Evolutionary conservation across 1,140 invertebrate genomes (phyloP), one percentile per base, ranked within the genome.

Genomic region (Lepidurus arcticus): DNA sequence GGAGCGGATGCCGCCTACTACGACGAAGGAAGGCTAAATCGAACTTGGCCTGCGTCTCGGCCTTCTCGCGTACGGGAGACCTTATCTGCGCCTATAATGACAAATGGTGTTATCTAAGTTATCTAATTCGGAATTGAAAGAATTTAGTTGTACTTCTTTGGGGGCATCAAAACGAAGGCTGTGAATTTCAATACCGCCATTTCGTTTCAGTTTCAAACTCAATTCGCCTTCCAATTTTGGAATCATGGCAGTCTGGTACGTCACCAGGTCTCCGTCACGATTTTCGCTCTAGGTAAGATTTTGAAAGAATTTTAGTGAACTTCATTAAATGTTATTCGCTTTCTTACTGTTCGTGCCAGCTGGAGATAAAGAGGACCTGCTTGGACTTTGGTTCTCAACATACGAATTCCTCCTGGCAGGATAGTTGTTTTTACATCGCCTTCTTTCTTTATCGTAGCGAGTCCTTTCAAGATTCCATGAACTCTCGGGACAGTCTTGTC

Each of bases 161-260:
- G 53, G 53, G 7, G 16, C 53, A n/a, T 65, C 53, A 16, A 65
- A 65, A 65, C 21, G 53, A 65, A 65, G 53, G 21, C 53, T 65
- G 13, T 65, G 53, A 16, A 65, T 13, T 65, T 65, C 53, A 65
- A 65, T 65, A 13, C 53, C 53, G 53, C 53, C 53, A 21, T 65
- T 65, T 21, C 53, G 53, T 65, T 65, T 65, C 53, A 65, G 53
- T 21, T 65, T 65, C 53, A 65, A 65, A 21, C 53, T 65, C 53
- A 65, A 6, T 65, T 65, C 53, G 53, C 53, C 53, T 65, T 65
- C 53, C 21, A 65, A 65, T 21, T 65, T 65, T 9, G 53, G 53
- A 1, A 65, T 21, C 53, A 65, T 21, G 8, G 53, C 53, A 3
- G 53, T 65, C n/a, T 65, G 53, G 3, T 65, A 65, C 53, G 53